Base-by-base conservation (phyloP, 2,797 vertebrate species). In the Gambelia wislizenii region DNA sequence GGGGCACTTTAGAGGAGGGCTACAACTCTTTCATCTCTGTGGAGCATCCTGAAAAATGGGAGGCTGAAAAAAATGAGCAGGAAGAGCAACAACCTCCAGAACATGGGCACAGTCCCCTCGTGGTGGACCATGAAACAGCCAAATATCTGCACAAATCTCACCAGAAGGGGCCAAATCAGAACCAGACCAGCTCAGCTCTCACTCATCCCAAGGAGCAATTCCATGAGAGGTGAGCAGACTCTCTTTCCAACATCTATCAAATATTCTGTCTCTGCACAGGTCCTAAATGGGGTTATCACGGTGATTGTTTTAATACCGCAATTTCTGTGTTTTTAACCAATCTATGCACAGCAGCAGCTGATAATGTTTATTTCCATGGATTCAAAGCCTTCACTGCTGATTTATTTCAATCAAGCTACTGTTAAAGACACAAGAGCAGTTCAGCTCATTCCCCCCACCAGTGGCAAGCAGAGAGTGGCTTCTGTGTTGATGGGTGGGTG, bases 1-100 rank as follows among this genome's bases (percentile, higher is more conserved):
- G 98, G 85, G 94, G 98, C 90, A 97, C 98, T 0, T 95, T 98
- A 97, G 98, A 98, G 96, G 98, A 99, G 87, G 95, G 96, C 92
- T 97, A 95, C 89, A 93, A 97, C 72, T 94, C 98, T 92, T 96
- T 97, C 92, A 95, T 97, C 94, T 96, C 97, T 3, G 92, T 98
- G 96, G 98, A 98, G 90, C 97, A 95, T 92, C 96, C 97, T 20
- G 98, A 97, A 54, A 94, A 95, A 47, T 98, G 97, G 98, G 97
- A 98, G 83, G 95, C 95, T 64, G 95, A 97, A 88, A 95, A 96
- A 3, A 95, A 98, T 61, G 94, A 75, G 69, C 92, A 75, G 12
- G 95, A 95, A 13, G 96, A 98, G 64, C 94, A 83, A 52, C 93
- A 70, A 20, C 96, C 96, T 89, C 96, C 93, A 79, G 95, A 95